phyloP scores from a whole-genome alignment of 1,140 invertebrate genomes.

The Drosophila lacertosa region DNA sequence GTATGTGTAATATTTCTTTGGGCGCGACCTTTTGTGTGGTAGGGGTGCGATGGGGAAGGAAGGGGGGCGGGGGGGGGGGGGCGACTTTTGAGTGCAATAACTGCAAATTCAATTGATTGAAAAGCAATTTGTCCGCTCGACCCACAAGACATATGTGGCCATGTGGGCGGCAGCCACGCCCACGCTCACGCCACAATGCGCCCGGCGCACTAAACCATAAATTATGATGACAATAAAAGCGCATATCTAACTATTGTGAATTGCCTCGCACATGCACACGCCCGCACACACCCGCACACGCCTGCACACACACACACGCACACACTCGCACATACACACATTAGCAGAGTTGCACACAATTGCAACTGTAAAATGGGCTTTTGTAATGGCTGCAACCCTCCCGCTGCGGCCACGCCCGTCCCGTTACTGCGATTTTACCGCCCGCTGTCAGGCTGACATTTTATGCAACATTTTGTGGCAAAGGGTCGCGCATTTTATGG shows the following conservation, averaged over 20 bases:
- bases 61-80: too few relatives aligned
- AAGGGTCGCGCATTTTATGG: conserved; percentile 30
- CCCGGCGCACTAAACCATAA: conserved; percentile 59
- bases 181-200: conserved; percentile 55
- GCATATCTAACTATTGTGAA: conserved; percentile 56
- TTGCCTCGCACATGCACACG: conserved; percentile 20
- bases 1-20: conserved; percentile 59
- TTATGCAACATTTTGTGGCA: conserved; percentile 54
- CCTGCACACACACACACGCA: conserved; percentile 7
- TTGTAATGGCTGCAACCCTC: conserved; percentile 29
- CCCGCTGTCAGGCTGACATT: conserved; percentile 38
- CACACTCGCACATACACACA: neutral
- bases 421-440: conserved; percentile 15
- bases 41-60: too few relatives aligned
- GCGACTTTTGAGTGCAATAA: conserved; percentile 67
- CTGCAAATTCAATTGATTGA: conserved; percentile 79
- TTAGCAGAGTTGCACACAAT: conserved; percentile 1
- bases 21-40: conserved; percentile 51
- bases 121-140: conserved; percentile 66
- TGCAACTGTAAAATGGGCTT: conserved; percentile 40
- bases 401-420: conserved; percentile 22
- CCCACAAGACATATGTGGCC: conserved; percentile 41
- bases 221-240: conserved; percentile 64
- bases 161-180: conserved; percentile 26
- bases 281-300: neutral